phyloP scores from a whole-genome alignment of 2,797 vertebrate species.

The Chiroxiphia lanceolata region DNA sequence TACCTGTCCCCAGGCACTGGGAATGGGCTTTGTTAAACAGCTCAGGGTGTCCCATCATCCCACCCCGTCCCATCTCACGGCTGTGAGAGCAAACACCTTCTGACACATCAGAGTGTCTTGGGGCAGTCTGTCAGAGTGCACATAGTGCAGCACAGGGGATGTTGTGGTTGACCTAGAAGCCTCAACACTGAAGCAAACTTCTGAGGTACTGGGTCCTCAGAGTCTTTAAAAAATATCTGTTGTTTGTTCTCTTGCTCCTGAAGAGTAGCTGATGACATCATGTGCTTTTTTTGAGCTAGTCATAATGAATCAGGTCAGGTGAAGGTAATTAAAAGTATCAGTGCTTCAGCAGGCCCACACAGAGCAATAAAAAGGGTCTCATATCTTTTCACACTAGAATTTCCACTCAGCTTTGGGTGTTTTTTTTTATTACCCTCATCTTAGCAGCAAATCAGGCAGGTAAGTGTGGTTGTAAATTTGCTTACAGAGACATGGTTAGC shows the following conservation, averaged over 20 bases:
- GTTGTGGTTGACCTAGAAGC: neutral
- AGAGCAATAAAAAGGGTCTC: neutral
- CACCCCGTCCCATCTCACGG: neutral
- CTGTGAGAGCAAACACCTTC: neutral
- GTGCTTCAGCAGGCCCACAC: neutral
- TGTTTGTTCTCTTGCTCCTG: neutral
- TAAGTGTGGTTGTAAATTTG: neutral
- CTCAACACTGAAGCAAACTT: neutral
- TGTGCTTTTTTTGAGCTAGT: neutral
- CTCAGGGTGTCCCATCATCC: neutral
- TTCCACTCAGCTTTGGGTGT: neutral
- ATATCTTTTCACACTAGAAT: neutral
- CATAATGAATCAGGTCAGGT: neutral
- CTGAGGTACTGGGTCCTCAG: neutral
- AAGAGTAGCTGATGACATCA: neutral
- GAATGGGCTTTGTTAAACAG: neutral
- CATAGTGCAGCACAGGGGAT: neutral
- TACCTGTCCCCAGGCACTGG: neutral
- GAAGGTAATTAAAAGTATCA: constrained; percentile 10
- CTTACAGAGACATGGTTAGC: neutral
- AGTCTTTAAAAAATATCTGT: neutral
- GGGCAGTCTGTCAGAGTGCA: accelerated
- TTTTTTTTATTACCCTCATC: neutral
- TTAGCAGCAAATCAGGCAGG: neutral
- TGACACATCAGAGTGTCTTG: accelerated